These are phyloP conservation scores for Chrysogorgia sp. DNA, from an alignment of 92 coral and sea anemone species.

Conservation along the genomic window DNA sequence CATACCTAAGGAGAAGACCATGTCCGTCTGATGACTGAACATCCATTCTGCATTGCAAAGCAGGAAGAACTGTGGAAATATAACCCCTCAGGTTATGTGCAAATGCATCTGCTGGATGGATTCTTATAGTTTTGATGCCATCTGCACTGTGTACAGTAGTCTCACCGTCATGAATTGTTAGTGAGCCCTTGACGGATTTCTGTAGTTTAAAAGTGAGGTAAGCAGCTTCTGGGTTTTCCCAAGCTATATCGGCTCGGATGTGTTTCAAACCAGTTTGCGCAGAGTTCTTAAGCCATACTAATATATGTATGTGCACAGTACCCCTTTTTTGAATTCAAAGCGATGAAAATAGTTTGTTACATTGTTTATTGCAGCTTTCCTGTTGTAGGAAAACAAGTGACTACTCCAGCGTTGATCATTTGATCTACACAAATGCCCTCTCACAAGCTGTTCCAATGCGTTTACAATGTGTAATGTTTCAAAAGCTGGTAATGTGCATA, in stretches of 20 bases:
- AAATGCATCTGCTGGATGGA: constrained; percentile 42
- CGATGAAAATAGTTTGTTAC: constrained; percentile 46
- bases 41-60: constrained; percentile 30
- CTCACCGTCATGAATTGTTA: constrained; percentile 1
- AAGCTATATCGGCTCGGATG: constrained; percentile 39
- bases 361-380: neutral
- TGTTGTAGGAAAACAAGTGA: neutral
- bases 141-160: neutral
- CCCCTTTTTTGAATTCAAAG: constrained; percentile 48
- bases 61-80: constrained; percentile 1
- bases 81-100: constrained; percentile 9
- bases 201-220: constrained; percentile 44
- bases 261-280: neutral
- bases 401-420: constrained; percentile 2
- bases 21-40: constrained; percentile 10
- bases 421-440: constrained; percentile 3
- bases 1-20: constrained; percentile 24
- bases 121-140: neutral
- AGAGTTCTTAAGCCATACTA: constrained; percentile 48
- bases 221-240: constrained; percentile 9
- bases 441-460: neutral
- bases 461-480: neutral
- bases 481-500: too few relatives aligned
- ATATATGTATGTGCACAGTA: constrained; percentile 44
- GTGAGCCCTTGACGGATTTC: constrained; percentile 13